A percentile compares a stretch with the other conserved stretches of the same genome.
phyloP scores from a whole-genome alignment of 2,888 invertebrate genomes.

The Tromatobia lineatoria region DNA sequence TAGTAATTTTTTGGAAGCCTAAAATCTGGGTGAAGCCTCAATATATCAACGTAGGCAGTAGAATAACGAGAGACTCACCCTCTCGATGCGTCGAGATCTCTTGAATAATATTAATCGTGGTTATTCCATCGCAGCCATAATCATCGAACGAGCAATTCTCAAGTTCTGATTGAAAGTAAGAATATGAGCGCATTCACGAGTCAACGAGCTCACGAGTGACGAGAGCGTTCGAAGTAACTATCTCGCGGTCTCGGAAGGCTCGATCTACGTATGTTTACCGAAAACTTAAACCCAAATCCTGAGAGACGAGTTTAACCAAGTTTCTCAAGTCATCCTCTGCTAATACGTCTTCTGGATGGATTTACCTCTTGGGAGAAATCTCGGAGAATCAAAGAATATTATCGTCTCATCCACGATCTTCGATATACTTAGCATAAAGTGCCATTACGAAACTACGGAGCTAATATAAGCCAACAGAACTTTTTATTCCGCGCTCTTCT shows the following conservation, averaged over 20 bases:
- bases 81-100: neutral
- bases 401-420: conserved; percentile 47
- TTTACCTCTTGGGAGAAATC: conserved; percentile 27
- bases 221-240: conserved; percentile 24
- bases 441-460: neutral
- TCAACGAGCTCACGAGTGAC: conserved; percentile 52
- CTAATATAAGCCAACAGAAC: neutral
- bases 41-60: neutral
- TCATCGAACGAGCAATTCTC: conserved; percentile 55
- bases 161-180: conserved; percentile 61
- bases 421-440: conserved; percentile 29
- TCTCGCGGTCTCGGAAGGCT: conserved; percentile 21
- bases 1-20: too few relatives aligned
- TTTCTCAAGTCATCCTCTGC: conserved; percentile 45
- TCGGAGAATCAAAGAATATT: conserved; percentile 41
- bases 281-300: conserved; percentile 49
- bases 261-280: conserved; percentile 51
- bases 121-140: conserved; percentile 21
- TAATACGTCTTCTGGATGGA: conserved; percentile 34
- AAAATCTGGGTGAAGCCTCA: neutral
- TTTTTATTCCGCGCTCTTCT: conserved; percentile 7
- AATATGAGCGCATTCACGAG: conserved; percentile 55
- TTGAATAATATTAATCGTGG: conserved; percentile 34
- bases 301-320: conserved; percentile 54
- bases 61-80: neutral